These are phyloP conservation scores for Theodoxus fluviatilis DNA, from an alignment of 2,888 invertebrate genomes.

Conservation along the genomic window DNA sequence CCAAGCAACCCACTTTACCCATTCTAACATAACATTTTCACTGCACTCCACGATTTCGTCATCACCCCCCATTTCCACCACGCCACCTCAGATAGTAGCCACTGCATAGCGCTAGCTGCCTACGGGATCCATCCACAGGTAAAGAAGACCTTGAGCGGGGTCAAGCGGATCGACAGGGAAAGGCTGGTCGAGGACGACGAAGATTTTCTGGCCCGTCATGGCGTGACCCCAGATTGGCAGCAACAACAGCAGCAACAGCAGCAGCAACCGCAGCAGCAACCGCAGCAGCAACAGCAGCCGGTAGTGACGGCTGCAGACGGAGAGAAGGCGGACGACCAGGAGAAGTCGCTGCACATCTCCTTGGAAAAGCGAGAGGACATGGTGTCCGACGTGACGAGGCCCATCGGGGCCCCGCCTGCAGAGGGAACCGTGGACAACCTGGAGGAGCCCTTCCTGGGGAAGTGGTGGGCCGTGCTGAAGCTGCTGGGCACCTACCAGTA, in stretches of 20 bases:
- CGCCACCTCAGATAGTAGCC: too few species aligned
- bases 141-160: slow-evolving; percentile 45
- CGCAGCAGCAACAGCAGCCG: background rate
- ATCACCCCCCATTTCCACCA: too few species aligned
- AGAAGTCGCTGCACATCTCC: slow-evolving; percentile 69
- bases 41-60: too few species aligned
- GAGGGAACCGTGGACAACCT: slow-evolving; percentile 38
- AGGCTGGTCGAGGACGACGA: slow-evolving; percentile 49
- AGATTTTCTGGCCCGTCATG: too few species aligned
- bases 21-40: too few species aligned
- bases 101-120: too few species aligned
- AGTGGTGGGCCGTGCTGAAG: slow-evolving; percentile 90
- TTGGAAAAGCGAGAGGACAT: slow-evolving; percentile 49
- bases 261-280: slow-evolving; percentile 11
- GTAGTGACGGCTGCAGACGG: too few species aligned
- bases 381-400: slow-evolving; percentile 53
- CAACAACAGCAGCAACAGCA: slow-evolving; percentile 23
- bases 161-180: slow-evolving; percentile 44
- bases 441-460: slow-evolving; percentile 51
- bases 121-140: slow-evolving; percentile 25
- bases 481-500: slow-evolving; percentile 86
- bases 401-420: slow-evolving; percentile 37
- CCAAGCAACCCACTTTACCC: too few species aligned
- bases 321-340: too few species aligned
- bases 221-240: slow-evolving; percentile 8